These are phyloP conservation scores for Macrobrachium rosenbergii DNA, from an alignment of 1,140 invertebrate genomes.

Conservation along the genomic window DNA sequence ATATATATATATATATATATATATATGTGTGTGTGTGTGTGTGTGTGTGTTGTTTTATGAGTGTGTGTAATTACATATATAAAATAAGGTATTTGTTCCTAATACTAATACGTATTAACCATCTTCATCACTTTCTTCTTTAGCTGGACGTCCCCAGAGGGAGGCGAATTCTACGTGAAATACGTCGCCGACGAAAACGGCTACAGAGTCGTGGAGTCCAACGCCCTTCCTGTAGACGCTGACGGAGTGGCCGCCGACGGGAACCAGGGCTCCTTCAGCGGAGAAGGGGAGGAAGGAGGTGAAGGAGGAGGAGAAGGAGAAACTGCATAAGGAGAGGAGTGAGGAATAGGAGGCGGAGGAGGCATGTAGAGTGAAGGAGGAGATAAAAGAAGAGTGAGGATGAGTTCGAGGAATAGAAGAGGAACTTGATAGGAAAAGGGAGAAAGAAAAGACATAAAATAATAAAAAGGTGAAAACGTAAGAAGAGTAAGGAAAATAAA, in stretches of 20 bases:
- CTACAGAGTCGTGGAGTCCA: background rate
- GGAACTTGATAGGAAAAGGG: background rate
- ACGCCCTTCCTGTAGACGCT: background rate
- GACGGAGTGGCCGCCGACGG: constrained; percentile 1
- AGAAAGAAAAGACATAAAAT: background rate
- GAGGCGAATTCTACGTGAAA: background rate
- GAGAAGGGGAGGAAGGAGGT: background rate
- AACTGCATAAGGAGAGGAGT: background rate
- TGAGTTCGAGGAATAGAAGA: background rate
- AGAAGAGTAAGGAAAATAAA: background rate
- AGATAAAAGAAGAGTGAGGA: background rate
- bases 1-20: too few species aligned
- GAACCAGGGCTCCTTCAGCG: background rate
- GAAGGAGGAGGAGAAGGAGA: background rate
- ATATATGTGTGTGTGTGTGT: too few species aligned
- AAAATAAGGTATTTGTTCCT: too few species aligned
- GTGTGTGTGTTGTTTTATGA: too few species aligned
- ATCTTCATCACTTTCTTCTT: background rate
- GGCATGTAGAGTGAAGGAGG: background rate
- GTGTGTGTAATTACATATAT: too few species aligned
- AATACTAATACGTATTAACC: too few species aligned
- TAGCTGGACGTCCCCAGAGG: background rate
- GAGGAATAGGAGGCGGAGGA: background rate
- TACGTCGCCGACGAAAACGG: background rate
- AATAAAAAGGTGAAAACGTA: too few species aligned